Base-by-base conservation (phyloP, 64 coral and sea anemone genomes). In the Montipora sp. region DNA sequence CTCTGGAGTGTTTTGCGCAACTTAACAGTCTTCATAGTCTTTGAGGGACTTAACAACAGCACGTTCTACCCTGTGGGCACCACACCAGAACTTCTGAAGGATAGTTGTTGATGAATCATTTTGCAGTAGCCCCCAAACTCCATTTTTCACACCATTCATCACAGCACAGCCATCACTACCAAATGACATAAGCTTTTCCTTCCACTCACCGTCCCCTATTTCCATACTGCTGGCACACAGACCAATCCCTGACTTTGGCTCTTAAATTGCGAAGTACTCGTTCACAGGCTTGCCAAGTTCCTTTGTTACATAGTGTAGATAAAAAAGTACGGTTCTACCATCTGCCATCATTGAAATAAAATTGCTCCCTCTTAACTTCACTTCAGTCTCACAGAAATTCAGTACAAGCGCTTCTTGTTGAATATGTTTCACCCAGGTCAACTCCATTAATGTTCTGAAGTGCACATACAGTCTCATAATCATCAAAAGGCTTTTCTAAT, bases 1-100 rank as follows among this genome's bases (percentile, higher is more conserved):
- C 78, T 89, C 18, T 77, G 72, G 6, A 94, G 55, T 60, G 82
- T 67, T 76, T 81, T 47, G 8, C 48, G 22, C 8, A 90, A 57
- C 10, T 94, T 75, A 48, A 67, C 19, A 75, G 27, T 84, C 59
- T 14, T 80, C 16, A 7, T 45, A 70, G 21, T 69, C 45, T 82
- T 87, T 70, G 2, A 89, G n/a, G 14, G 92, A 51, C 65, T 93
- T 78, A 4, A 87, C 67, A 67, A 94, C 80, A 51, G 87, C 93
- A 24, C 86, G 87, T 47, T 94, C 93, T 51, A 90, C 47, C 53
- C 66, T 94, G 73, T 94, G 87, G 15, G 77, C 79, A 70, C 89
- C 67, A 58, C 93, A 94, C 78, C 89, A 88, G 6, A 77, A 80
- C 23, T 27, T 27, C 43, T 83, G 55, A 9, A 85, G 68, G 66